Evolutionary conservation across 2,888 invertebrate species (phyloP), one percentile per base, ranked within the genome.

Genomic region (Syritta pipiens): DNA sequence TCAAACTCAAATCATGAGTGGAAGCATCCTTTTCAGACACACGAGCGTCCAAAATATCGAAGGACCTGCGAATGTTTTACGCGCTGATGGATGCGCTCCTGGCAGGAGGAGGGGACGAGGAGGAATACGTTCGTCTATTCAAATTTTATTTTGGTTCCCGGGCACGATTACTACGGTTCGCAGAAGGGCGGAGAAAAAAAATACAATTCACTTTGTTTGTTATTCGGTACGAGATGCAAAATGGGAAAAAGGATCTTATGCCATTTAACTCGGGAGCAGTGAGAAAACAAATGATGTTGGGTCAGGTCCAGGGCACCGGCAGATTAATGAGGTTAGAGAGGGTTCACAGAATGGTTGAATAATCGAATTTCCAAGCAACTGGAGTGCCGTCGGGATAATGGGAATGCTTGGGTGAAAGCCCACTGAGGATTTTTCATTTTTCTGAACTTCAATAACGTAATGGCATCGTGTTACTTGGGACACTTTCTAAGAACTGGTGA

Each of bases 231-330:
- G 55, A 63, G 40, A 68, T 48, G 48, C 22, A 30, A 30, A 55
- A 26, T n/a, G n/a, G n/a, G 30, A 20, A 48, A 48, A 32, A 35
- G 0, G 30, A 37, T 24, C 48, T 35, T 51, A 12, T 59, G 49
- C 24, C 35, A 53, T 51, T 53, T 62, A n/a, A n/a, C n/a, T n/a
- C n/a, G n/a, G n/a, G 5, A 32, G 32, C n/a, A 10, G 22, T 17
- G n/a, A 7, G 20, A n/a, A 65, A 59, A 44, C 51, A 74, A 74
- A 59, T 59, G 59, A 53, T 59, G 65, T 59, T 74, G 74, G 65
- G 74, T 60, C 65, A 59, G 51, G 44, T 59, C 51, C 65, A 60
- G 51, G 24, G 51, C 51, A 44, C 26, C n/a, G 26, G 12, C 59
- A 65, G 51, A 65, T 74, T 63, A 59, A 65, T 65, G 63, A 74